Conservation (phyloP, 2,797 vertebrate species). For the Mycteria americana region DNA sequence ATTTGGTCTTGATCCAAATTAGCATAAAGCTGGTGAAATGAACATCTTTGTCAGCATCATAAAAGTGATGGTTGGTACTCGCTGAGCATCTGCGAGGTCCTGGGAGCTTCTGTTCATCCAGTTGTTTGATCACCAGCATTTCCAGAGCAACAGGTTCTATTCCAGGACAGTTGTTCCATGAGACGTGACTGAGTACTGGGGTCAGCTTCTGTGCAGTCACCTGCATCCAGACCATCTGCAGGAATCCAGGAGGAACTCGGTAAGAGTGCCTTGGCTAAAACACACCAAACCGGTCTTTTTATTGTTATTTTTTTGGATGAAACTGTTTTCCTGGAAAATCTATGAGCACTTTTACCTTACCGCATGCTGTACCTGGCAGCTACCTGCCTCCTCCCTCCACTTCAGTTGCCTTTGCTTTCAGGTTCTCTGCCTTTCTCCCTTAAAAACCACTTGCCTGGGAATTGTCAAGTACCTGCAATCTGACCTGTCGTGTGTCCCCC, state of each 20-base stretch:
- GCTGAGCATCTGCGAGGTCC: neutral
- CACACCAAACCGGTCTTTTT: accelerated
- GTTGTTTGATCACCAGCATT: neutral
- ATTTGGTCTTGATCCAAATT: neutral
- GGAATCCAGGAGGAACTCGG: neutral
- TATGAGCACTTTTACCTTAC: neutral
- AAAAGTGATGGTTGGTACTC: neutral
- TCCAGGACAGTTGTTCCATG: neutral
- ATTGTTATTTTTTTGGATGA: accelerated
- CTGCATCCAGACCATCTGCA: neutral
- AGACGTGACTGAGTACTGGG: neutral
- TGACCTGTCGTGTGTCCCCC: neutral
- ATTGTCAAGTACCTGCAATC: slow-evolving; percentile 15
- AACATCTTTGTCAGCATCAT: neutral
- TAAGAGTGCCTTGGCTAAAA: neutral
- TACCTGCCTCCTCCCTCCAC: neutral
- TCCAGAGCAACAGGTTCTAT: neutral
- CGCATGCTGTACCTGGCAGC: neutral
- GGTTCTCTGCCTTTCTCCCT: neutral
- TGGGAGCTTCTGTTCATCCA: neutral
- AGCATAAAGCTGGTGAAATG: neutral
- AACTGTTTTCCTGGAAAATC: neutral
- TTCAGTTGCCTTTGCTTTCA: neutral
- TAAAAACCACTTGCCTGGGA: neutral
- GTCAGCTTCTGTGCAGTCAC: neutral